phyloP scores from a whole-genome alignment of 2,888 invertebrate genomes.

The Calameuta filiformis region DNA sequence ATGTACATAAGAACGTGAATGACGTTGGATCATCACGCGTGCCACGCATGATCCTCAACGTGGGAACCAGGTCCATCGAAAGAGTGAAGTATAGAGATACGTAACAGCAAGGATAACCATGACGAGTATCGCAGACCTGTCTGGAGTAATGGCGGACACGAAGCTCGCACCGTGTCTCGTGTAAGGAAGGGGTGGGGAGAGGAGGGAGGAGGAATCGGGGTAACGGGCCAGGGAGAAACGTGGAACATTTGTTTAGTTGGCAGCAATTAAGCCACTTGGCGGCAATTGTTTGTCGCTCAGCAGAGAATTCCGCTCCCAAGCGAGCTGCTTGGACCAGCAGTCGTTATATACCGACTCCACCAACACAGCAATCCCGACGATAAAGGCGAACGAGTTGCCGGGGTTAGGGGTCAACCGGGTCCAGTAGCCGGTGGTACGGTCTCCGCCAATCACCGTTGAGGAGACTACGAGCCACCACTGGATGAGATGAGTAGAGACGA shows the following conservation, averaged over 20 bases:
- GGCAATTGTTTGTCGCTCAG: slow-evolving; percentile 67
- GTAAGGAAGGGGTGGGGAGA: background rate
- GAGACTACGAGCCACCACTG: background rate
- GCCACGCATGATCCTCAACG: background rate
- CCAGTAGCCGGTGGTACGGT: slow-evolving; percentile 55
- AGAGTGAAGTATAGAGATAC: background rate
- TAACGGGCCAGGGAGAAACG: slow-evolving; percentile 36
- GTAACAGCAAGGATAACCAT: background rate
- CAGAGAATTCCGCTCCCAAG: slow-evolving; percentile 65
- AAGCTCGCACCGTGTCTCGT: slow-evolving; percentile 7
- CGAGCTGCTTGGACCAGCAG: slow-evolving; percentile 23
- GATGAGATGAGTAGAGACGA: slow-evolving; percentile 28
- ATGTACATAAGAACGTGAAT: background rate
- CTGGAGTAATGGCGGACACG: background rate
- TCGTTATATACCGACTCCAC: slow-evolving; percentile 43
- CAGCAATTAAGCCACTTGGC: slow-evolving; percentile 67
- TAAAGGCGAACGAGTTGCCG: slow-evolving; percentile 62
- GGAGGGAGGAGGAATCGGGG: slow-evolving; percentile 1
- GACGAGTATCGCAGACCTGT: background rate
- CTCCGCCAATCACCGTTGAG: slow-evolving; percentile 10
- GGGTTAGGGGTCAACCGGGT: slow-evolving; percentile 62
- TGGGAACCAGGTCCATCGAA: background rate
- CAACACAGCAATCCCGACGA: slow-evolving; percentile 58
- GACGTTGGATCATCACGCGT: background rate
- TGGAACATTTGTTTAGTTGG: slow-evolving; percentile 65